Evolutionary conservation across 2,797 vertebrate genomes (phyloP).

Genomic region (Syngnathus rostellatus): DNA sequence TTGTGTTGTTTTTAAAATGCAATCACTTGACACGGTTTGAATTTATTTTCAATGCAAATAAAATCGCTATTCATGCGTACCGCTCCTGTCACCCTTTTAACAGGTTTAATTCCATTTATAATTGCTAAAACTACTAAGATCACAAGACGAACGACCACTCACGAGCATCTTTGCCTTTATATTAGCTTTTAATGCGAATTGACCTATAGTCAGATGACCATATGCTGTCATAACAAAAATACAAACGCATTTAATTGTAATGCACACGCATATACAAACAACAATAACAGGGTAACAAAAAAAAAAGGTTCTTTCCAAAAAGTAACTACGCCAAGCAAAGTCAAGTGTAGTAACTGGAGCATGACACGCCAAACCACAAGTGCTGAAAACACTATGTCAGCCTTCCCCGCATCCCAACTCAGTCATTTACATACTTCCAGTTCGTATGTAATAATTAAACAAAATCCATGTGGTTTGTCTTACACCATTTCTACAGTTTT

Average conservation of each 20-base stretch:
- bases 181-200: background rate
- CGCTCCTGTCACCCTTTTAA: background rate
- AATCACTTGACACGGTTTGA: background rate
- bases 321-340: background rate
- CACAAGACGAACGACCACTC: background rate
- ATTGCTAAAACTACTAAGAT: background rate
- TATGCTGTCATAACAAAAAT: background rate
- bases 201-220: background rate
- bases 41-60: background rate
- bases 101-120: background rate
- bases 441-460: constrained; percentile 5
- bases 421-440: constrained; percentile 9
- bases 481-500: background rate
- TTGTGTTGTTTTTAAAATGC: background rate
- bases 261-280: background rate
- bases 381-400: constrained; percentile 1
- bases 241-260: background rate
- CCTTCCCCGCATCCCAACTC: constrained; percentile 9
- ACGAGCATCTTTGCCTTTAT: background rate
- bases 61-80: background rate
- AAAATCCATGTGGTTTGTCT: background rate
- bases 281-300: background rate
- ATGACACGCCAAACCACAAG: background rate
- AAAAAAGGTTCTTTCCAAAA: too few species aligned
- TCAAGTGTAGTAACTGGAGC: constrained; percentile 1